A percentile compares a stretch with the other conserved stretches of the same genome.
Evolutionary conservation across 2,888 invertebrate genomes (phyloP).

Genomic region (Dasysyrphus tricinctus): DNA sequence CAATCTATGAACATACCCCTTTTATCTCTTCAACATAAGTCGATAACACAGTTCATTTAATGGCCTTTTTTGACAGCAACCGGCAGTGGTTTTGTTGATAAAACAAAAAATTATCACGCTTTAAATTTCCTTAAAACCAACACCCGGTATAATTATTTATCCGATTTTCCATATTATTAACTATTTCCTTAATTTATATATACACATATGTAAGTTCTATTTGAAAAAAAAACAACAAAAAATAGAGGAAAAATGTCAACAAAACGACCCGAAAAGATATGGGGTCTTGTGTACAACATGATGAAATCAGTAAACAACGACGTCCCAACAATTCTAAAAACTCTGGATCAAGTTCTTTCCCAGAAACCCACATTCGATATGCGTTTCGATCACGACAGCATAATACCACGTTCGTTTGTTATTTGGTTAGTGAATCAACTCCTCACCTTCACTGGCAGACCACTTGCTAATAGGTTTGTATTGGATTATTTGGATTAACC

Average conservation of each 20-base stretch:
- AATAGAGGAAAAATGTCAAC: conserved; percentile 77
- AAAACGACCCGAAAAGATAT: conserved; percentile 80
- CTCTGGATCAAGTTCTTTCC: conserved; percentile 60
- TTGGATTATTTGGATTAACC: too few species aligned
- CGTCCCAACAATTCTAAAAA: conserved; percentile 53
- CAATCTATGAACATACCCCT: too few species aligned
- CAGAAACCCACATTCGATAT: conserved; percentile 61
- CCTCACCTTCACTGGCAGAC: conserved; percentile 48
- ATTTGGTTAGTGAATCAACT: conserved; percentile 65
- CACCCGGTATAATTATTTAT: neutral
- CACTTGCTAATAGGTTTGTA: conserved; percentile 56
- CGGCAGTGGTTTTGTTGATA: too few species aligned
- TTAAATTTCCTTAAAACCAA: too few species aligned
- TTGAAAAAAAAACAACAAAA: neutral
- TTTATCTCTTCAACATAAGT: too few species aligned
- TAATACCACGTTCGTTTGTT: conserved; percentile 56
- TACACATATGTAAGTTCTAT: too few species aligned
- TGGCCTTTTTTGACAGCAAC: too few species aligned
- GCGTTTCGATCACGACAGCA: conserved; percentile 59
- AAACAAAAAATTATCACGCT: too few species aligned
- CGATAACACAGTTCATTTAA: too few species aligned
- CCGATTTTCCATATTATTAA: neutral
- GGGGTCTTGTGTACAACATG: conserved; percentile 80
- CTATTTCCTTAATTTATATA: neutral
- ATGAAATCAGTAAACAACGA: conserved; percentile 77